These are phyloP conservation scores for Anhinga anhinga DNA, from an alignment of 2,113 vertebrate species.

Conservation along the genomic window DNA sequence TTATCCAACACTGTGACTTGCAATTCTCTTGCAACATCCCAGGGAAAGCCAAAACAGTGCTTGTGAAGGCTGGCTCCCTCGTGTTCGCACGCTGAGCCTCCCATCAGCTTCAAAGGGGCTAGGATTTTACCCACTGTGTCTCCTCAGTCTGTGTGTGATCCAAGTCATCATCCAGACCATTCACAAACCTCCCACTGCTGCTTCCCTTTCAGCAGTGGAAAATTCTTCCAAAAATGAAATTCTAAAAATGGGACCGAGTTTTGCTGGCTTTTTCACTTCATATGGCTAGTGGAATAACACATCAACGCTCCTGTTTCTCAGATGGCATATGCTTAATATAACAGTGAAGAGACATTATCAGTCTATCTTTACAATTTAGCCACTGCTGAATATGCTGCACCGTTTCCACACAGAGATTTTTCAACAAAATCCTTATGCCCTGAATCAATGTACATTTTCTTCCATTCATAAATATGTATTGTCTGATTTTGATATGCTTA, in stretches of 20 bases:
- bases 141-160: background rate
- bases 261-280: background rate
- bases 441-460: background rate
- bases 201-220: background rate
- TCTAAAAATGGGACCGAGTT: background rate
- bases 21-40: background rate
- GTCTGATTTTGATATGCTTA: background rate
- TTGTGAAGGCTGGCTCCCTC: background rate
- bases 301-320: background rate
- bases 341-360: background rate
- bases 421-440: background rate
- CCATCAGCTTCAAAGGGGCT: background rate
- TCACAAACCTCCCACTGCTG: background rate
- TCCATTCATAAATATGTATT: background rate
- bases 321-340: background rate
- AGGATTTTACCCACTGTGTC: background rate
- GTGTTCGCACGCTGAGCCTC: accelerated
- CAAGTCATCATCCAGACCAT: background rate
- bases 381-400: background rate
- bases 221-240: slow-evolving; percentile 1
- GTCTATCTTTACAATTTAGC: background rate
- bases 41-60: background rate
- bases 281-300: background rate
- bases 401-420: background rate
- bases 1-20: background rate